Base-by-base conservation (phyloP, 1,140 invertebrate genomes). In the Subanguina moxae region DNA sequence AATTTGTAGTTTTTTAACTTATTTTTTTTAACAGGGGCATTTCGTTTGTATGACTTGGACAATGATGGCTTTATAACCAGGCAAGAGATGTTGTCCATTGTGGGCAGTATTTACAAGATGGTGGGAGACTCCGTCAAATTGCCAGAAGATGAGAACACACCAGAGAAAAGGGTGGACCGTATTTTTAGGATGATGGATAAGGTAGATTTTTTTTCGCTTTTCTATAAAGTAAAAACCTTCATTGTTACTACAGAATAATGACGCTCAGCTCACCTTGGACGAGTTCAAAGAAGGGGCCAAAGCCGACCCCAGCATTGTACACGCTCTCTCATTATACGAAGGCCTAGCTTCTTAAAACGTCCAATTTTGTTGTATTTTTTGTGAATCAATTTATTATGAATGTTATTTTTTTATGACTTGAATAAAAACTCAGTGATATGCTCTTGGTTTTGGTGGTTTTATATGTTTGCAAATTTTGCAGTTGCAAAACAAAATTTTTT, bases 91-190 rank as follows among this genome's bases (percentile, higher is more conserved):
- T 42, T 71, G 27, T 89, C 94, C 84, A 97, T 97, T 80, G 94
- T 97, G 13, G 93, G 96, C 83, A 93, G 93, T 65, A 98, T 97
- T 80, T 97, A 97, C 86, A 91, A 95, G 84, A 97, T 98, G 94
- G 92, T 97, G n/a, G 80, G 82, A 38, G 73, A 70, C 45, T 79
- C 79, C 58, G 81, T 83, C 9, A 79, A 82, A 69, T 63, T 82
- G 43, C 77, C 80, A 1, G 82, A 82, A 52, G 80, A 82, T 17
- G 93, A 95, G 82, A 94, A 94, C 83, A 93, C 91, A 46, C 91
- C 93, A 0, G 91, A 94, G 83, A 93, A 93, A 79, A 88, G 93
- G 80, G 93, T 96, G 38, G 93, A 96, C 84, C 93, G 94, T 84
- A 96, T 96, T 81, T 96, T 95, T 85, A 91, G 93, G 83, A 92